Base-by-base conservation (phyloP, 1,140 invertebrate species). In the Zaprionus tsacasi region DNA sequence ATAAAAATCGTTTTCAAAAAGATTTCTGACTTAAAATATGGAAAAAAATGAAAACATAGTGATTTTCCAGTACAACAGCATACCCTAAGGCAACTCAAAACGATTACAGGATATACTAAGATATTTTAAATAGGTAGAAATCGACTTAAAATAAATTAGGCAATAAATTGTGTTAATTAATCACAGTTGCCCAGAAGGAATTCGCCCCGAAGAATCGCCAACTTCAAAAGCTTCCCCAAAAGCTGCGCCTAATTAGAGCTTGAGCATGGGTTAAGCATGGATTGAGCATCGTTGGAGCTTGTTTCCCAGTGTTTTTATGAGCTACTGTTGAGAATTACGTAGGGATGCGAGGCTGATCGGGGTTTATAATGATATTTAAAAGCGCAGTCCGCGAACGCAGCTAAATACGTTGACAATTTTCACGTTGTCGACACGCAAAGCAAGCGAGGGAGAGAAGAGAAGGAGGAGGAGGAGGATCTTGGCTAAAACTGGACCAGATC, bases 371-470 rank as follows among this genome's bases (percentile, higher is more conserved):
- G 85, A 87, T 83, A 89, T 87, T 87, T 83, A 87, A 87, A 88
- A 74, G 69, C 72, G 83, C 82, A 71, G 40, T 45, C n/a, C n/a
- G 40, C 40, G 7, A 83, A 8, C 45, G 10, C 15, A 25, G 82
- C 80, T 88, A 87, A 87, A 87, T 88, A 88, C 85, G 85, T 56
- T 83, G 83, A 88, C 83, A 87, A 87, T 87, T 87, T 87, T 87
- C 77, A 73, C 83, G 69, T 87, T 68, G 71, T 68, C 79, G 76
- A 50, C 77, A 79, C 25, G 73, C 36, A 40, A 59, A 48, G 33
- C 12, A 10, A 40, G 40, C 43, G 35, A 66, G 52, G 15, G 12
- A 25, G 38, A 45, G 30, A 57, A 36, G n/a, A 1, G n/a, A 35
- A 27, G 21, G n/a, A 8, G 30, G n/a, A 58, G 33, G 40, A 15